These are phyloP conservation scores for Charadrius vociferus DNA, from an alignment of 2,113 vertebrate genomes.

Conservation along the genomic window DNA sequence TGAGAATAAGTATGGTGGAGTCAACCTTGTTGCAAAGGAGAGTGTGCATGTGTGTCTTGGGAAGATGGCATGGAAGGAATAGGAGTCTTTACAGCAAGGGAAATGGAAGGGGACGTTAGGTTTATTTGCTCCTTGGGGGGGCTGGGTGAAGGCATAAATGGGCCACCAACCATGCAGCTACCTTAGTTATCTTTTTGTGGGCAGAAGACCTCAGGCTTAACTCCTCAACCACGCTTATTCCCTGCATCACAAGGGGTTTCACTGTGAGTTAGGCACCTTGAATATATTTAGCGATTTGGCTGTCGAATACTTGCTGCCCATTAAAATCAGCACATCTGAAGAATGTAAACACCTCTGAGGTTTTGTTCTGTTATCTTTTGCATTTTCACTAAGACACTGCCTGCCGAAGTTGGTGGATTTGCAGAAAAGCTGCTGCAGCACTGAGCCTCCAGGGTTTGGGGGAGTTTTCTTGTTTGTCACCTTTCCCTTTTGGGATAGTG, in stretches of 20 bases:
- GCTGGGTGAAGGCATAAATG: neutral
- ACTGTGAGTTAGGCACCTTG: neutral
- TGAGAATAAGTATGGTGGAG: neutral
- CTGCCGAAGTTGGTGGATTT: neutral
- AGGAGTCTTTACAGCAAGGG: neutral
- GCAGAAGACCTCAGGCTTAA: neutral
- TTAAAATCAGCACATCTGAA: neutral
- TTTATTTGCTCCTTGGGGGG: neutral
- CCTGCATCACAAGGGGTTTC: neutral
- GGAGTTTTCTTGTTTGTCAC: neutral
- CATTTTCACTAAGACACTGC: neutral
- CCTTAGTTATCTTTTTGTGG: neutral
- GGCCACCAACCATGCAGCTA: neutral
- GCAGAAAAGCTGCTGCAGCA: neutral
- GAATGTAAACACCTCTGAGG: neutral
- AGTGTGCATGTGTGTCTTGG: neutral
- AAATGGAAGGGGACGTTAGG: neutral
- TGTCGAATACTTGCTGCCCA: neutral
- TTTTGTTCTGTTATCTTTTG: neutral
- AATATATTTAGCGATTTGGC: neutral
- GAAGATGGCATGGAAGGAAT: neutral
- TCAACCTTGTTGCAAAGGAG: neutral
- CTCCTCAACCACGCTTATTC: neutral
- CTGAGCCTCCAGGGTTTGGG: neutral
- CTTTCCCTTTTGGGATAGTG: neutral